Conservation (phyloP, 2,888 invertebrate species). For the Diaprepes abbreviatus region DNA sequence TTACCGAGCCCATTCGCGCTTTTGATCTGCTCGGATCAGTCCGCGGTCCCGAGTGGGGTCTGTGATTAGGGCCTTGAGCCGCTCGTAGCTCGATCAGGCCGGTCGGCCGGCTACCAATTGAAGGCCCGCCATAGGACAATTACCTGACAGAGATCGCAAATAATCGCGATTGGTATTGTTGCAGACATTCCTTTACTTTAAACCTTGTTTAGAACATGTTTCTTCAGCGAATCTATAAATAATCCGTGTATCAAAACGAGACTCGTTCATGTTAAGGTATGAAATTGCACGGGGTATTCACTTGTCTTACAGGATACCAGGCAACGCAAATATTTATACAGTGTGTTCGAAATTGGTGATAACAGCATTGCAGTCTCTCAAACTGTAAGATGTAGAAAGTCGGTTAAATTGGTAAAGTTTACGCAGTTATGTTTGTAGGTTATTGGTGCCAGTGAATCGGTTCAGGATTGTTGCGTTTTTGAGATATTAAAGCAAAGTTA, state of each 20-base stretch:
- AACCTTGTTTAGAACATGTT: constrained; percentile 44
- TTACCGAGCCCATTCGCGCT: constrained; percentile 68
- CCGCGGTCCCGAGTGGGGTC: constrained; percentile 31
- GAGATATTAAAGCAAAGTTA: too few relatives aligned
- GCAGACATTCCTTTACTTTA: constrained; percentile 36
- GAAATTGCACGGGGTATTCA: too few relatives aligned
- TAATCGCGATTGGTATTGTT: constrained; percentile 47
- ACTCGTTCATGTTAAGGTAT: too few relatives aligned
- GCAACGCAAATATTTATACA: too few relatives aligned
- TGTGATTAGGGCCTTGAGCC: constrained; percentile 46
- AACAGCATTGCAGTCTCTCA: too few relatives aligned
- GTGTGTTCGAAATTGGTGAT: too few relatives aligned
- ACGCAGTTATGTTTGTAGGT: too few relatives aligned
- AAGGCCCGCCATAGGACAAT: constrained; percentile 39
- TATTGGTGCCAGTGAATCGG: too few relatives aligned
- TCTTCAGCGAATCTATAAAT: constrained; percentile 5
- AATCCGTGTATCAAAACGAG: not conserved
- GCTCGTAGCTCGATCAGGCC: constrained; percentile 57
- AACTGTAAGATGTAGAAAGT: too few relatives aligned
- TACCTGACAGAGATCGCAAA: constrained; percentile 47
- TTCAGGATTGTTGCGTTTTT: too few relatives aligned
- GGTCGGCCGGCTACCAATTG: constrained; percentile 49
- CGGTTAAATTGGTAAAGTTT: too few relatives aligned
- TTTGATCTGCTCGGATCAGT: constrained; percentile 62
- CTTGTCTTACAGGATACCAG: too few relatives aligned